Base-by-base conservation (phyloP, 2,888 invertebrate genomes). In the Melolontha melolontha region DNA sequence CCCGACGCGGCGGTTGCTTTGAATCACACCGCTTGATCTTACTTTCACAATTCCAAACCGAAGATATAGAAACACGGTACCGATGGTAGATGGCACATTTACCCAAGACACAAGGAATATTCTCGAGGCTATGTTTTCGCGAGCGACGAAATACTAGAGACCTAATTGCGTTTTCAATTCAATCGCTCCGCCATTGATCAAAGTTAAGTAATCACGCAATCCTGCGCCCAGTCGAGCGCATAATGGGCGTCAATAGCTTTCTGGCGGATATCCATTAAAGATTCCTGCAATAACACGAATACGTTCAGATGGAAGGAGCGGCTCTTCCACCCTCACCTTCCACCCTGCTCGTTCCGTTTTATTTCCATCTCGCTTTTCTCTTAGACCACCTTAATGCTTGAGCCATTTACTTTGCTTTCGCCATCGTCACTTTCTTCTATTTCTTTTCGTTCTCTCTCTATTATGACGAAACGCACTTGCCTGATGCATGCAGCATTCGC, bases 181-280 rank as follows among this genome's bases (percentile, higher is more conserved):
- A 62, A 66, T 66, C 57, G 57, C 69, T 57, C 51, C 50, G 59
- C 65, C 69, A 69, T 69, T 69, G 69, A 69, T 69, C 69, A 69
- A 69, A 69, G 69, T 69, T 69, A 69, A 69, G 69, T 69, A 69
- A 69, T 69, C 65, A 65, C 69, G 68, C 68, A 68, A 69, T 69
- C 69, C 65, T 59, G 62, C 64, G 62, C 65, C 57, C 69, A 65
- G 64, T 62, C 73, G 72, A 75, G 73, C 75, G 74, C 71, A 71
- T 74, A 76, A 77, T 75, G 73, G 65, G 74, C 75, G 73, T 74
- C 75, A 74, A 76, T 75, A 73, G 75, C 73, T 71, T 71, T 70
- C 73, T 68, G 68, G 75, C 73, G 73, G 75, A 75, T 74, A 75
- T 75, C 76, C 76, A 77, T 77, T 77, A 76, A 75, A 72, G 75